Percentiles rank a stretch among this genome's conserved stretches.
Evolutionary conservation across 2,113 vertebrate genomes (phyloP).

Genomic region (Mixornis gularis): DNA sequence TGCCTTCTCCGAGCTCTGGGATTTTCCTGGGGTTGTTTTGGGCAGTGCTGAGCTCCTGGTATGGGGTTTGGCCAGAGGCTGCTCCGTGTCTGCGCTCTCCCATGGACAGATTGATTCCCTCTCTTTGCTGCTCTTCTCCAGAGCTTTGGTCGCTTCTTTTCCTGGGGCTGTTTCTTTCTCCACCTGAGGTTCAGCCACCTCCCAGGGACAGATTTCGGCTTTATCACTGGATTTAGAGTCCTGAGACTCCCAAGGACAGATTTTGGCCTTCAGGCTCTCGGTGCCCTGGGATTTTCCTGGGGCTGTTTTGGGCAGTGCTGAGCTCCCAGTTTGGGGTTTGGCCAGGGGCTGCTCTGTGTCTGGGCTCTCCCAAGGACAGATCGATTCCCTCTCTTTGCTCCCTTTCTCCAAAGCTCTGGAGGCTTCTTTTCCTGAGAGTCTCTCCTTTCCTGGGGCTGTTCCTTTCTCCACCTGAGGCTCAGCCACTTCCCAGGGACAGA

Average conservation of each 20-base stretch:
- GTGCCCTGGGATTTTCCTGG: too few species aligned
- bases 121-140: neutral
- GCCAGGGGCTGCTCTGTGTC: too few species aligned
- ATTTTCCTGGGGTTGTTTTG: neutral
- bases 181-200: neutral
- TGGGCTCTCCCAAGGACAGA: too few species aligned
- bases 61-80: neutral
- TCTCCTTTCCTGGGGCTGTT: neutral
- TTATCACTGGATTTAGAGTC: neutral
- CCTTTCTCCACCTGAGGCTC: neutral
- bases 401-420: too few species aligned
- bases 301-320: too few species aligned
- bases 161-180: neutral
- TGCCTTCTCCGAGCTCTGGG: neutral
- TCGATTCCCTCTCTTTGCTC: too few species aligned
- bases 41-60: neutral
- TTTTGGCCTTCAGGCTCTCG: too few species aligned
- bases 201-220: neutral
- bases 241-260: neutral
- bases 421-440: too few species aligned
- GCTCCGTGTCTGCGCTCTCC: slow-evolving; percentile 16
- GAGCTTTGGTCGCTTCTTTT: neutral
- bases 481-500: neutral
- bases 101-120: slow-evolving; percentile 14
- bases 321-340: too few species aligned